Base-by-base conservation (phyloP, 1,140 invertebrate genomes). In the Bombus cullumanus region DNA sequence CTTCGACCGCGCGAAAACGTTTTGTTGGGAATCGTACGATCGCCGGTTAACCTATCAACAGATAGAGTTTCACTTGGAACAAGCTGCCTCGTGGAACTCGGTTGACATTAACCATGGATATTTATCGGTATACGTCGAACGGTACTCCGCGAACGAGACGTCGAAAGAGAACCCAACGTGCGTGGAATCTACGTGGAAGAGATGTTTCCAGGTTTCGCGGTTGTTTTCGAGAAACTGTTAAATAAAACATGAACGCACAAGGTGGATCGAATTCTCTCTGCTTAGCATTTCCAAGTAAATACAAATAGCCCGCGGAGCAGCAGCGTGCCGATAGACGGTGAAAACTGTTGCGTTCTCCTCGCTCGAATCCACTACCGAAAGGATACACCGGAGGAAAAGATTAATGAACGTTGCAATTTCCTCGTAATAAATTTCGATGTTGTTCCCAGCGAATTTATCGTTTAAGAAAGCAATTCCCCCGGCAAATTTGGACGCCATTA, bases 41-140 rank as follows among this genome's bases (percentile, higher is more conserved):
- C 31, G 34, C 59, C 86, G 64, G 88, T 90, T 90, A 90, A 88
- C 86, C 89, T 86, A 90, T 90, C 89, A 89, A 90, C 89, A 86
- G 89, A 90, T 90, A 90, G 89, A 90, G 83, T 90, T 90, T 88
- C 89, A 74, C 88, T 71, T 69, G 57, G 75, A 83, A 85, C 79
- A 41, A 78, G 53, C 73, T 75, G 82, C 75, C 62, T 86, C 41
- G 78, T 53, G 66, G 8, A 22, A 34, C 31, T 59, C 39, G 39
- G 64, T 81, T 88, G 81, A 88, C 82, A 83, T 88, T 88, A 90
- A 76, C 87, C 83, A 81, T 57, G 71, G 80, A 88, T 76, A 85
- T 86, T 81, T 87, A 81, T 88, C 74, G 85, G 89, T 86, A 75
- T 72, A 75, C 66, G 82, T 85, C 73, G 64, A 31, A 13, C 71